Evolutionary conservation across 2,797 vertebrate species (phyloP), one percentile per base, ranked within the genome.

Genomic region (Hephaestus fuliginosus): DNA sequence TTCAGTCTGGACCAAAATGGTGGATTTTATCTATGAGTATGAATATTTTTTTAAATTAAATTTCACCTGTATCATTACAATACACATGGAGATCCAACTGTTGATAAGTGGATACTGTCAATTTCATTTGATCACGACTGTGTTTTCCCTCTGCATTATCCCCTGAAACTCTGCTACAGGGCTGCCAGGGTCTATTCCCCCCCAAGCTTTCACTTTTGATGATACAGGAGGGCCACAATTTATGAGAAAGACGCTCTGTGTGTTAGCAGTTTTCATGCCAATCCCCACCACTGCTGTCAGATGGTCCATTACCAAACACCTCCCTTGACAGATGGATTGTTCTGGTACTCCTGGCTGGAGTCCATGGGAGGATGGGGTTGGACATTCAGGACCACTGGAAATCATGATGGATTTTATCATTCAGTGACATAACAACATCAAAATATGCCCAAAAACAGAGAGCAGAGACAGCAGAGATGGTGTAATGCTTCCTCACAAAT

Each of bases 251-350:
- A 76, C 49, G 52, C 39, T 70, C 5, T 39, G 13, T 18, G 7
- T 81, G 64, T 44, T 44, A 25, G 12, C 18, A 52, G 55, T 75
- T 90, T 82, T 75, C 39, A 33, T 61, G 22, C 28, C 41, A 71
- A 56, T 82, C 58, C 14, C 25, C 9, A 12, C 18, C 28, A 61
- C 70, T 88, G 76, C 56, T 80, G 76, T 88, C 81, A 88, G 75
- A 84, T 68, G 73, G 41, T 33, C 41, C 4, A n/a, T 86, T 75
- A 81, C 53, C 66, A 62, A 71, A 78, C 65, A 81, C 8, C 13
- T 52, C 46, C 49, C 62, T 14, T 49, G 61, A 73, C 84, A 78
- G 83, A 84, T 80, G 68, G 74, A 36, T 75, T 70, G 55, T 44
- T 74, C 70, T 73, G 62, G 49, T 20, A 52, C 18, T 7, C 49